phyloP scores from a whole-genome alignment of 1,140 invertebrate genomes.

The Cydia amplana region DNA sequence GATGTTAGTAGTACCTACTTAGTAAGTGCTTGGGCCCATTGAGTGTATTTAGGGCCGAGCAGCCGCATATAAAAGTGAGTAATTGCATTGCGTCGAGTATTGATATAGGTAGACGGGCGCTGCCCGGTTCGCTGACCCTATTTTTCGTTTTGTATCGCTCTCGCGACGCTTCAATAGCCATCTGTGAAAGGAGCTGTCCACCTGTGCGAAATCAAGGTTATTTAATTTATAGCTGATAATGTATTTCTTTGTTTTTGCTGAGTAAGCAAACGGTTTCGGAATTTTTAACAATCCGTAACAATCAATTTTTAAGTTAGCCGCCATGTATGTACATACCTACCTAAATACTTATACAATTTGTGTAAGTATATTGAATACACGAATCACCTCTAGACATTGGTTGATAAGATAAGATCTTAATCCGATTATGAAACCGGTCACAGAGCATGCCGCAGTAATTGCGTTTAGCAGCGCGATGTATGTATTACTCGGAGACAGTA shows the following conservation, averaged over 20 bases:
- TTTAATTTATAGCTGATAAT: not conserved
- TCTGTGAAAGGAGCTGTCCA: not conserved
- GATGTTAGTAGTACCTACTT: too few relatives aligned
- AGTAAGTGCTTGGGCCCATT: too few relatives aligned
- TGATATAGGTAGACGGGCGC: not conserved
- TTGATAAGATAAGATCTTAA: not conserved
- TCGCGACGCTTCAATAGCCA: conserved; percentile 1
- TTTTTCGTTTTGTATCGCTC: conserved; percentile 14
- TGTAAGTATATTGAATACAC: not conserved
- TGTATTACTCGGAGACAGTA: not conserved
- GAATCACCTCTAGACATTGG: not conserved
- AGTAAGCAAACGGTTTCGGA: not conserved
- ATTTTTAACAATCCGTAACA: not conserved
- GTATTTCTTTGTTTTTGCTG: not conserved
- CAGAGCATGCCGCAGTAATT: not conserved
- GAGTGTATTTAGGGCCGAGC: not conserved
- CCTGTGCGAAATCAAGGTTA: conserved; percentile 1
- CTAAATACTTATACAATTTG: not conserved
- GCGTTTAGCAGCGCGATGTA: not conserved
- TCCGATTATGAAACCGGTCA: not conserved
- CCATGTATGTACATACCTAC: too few relatives aligned
- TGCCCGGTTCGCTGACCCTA: not conserved
- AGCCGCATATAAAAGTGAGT: not conserved
- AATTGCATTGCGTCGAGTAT: not conserved
- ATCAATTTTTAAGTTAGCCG: too few relatives aligned